These are phyloP conservation scores for Habrosyne pyritoides DNA, from an alignment of 2,888 invertebrate species.

Conservation along the genomic window DNA sequence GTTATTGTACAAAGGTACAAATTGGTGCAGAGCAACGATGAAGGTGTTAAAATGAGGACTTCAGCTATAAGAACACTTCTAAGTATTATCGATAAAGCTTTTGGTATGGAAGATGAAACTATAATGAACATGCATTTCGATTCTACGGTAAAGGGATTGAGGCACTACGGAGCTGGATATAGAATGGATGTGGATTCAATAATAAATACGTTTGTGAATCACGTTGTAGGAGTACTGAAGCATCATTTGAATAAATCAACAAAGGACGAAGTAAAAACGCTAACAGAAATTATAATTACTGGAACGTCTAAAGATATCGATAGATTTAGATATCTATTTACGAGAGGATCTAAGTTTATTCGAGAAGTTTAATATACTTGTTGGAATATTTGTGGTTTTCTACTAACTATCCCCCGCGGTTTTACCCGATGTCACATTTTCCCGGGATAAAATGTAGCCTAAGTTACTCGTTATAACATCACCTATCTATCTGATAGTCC, in stretches of 20 bases:
- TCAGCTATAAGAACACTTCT: conserved; percentile 45
- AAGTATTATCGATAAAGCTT: conserved; percentile 51
- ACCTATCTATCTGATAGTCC: no score
- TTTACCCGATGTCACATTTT: no score
- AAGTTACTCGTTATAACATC: no score
- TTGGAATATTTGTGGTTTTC: no score
- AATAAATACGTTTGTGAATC: conserved; percentile 30
- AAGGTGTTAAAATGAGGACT: conserved; percentile 22
- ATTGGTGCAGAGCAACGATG: conserved; percentile 18
- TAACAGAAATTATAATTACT: conserved; percentile 39
- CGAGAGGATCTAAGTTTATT: conserved; percentile 42
- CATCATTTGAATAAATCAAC: conserved; percentile 30
- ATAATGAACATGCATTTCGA: conserved; percentile 33
- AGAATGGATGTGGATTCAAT: conserved; percentile 22
- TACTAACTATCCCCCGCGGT: no score
- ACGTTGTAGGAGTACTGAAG: conserved; percentile 29
- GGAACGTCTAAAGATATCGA: conserved; percentile 23
- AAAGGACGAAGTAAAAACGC: conserved; percentile 39
- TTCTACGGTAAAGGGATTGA: conserved; percentile 27
- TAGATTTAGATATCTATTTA: conserved; percentile 31
- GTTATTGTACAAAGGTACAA: conserved; percentile 40
- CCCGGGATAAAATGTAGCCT: no score
- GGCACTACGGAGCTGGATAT: conserved; percentile 24
- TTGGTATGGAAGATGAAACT: conserved; percentile 31
- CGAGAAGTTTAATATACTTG: conserved; percentile 11